Conservation (phyloP, 2,113 vertebrate species). For the Ophthalmotilapia sp. region DNA sequence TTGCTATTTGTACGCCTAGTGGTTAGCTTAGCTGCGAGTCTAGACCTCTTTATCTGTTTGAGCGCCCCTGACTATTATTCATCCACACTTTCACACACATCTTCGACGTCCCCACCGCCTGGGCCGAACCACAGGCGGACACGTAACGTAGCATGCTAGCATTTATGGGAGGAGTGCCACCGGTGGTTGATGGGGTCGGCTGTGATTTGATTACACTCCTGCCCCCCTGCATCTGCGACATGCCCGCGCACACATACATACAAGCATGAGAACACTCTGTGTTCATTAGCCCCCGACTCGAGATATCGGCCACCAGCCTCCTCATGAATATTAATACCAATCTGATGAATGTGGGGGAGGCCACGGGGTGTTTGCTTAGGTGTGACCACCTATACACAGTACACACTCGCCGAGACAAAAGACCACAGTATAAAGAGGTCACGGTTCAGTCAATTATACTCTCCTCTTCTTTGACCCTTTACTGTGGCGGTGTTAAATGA, state of each 20-base stretch:
- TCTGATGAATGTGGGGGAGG: slow-evolving; percentile 29
- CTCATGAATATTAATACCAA: slow-evolving; percentile 60
- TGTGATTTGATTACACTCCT: slow-evolving; percentile 64
- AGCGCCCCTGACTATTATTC: slow-evolving; percentile 36
- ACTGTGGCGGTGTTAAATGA: not conserved
- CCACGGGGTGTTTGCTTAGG: slow-evolving; percentile 5
- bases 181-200: slow-evolving; percentile 59
- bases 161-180: slow-evolving; percentile 12
- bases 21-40: slow-evolving; percentile 34
- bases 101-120: not conserved
- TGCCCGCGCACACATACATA: not conserved
- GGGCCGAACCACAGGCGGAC: not conserved
- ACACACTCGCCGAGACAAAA: not conserved
- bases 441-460: not conserved
- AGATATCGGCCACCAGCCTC: slow-evolving; percentile 42
- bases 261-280: not conserved
- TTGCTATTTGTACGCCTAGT: slow-evolving; percentile 51
- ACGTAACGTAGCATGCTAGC: not conserved
- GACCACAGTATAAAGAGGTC: not conserved
- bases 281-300: slow-evolving; percentile 51
- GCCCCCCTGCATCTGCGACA: slow-evolving; percentile 35
- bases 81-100: not conserved
- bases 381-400: not conserved
- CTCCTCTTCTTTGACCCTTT: not conserved
- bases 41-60: slow-evolving; percentile 45